Base-by-base conservation (phyloP, 2,888 invertebrate genomes). In the Dolichopus griseipennis region DNA sequence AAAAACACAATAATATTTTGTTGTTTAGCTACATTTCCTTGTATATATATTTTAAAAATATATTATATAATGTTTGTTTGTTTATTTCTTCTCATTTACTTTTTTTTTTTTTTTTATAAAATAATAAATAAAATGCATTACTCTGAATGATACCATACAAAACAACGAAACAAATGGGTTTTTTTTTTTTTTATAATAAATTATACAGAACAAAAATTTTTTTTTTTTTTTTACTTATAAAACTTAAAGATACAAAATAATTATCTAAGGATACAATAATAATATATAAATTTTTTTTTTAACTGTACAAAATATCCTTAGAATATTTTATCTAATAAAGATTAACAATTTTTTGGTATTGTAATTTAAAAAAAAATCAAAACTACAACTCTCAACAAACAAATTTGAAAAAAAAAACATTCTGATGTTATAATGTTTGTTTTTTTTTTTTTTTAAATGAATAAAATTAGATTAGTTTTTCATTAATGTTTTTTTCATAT, bases 61-160 rank as follows among this genome's bases (percentile, higher is more conserved):
- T 52, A 52, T 52, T 52, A 52, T n/a, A 52, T 12, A n/a, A n/a
- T 52, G 52, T 37, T 37, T 37, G 37, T 37, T 9, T 37, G n/a
- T 52, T 9, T 52, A n/a, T 52, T 52, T 52, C 15, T 52, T 52
- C 15, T 52, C 52, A 12, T 52, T 52, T 18, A 9, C 9, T 52
- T 52, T 52, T 12, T 15, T 15, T 52, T 15, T 43, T 18, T 52
- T 52, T 15, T 52, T 18, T 52, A 52, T 15, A 52, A 52, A 52
- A 52, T 52, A 64, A 37, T 33, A 64, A 64, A 62, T 62, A 62
- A 64, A 64, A 64, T 64, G 64, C 64, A 64, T 64, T 64, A 64
- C 33, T 64, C 37, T 37, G 64, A 64, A 27, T 64, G 37, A 64
- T 37, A 64, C 33, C 64, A 64, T 64, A 21, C 27, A 33, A 64